Evolutionary conservation across 2,113 vertebrate species (phyloP), one percentile per base, ranked within the genome.

Genomic region (Epinephelus moara): DNA sequence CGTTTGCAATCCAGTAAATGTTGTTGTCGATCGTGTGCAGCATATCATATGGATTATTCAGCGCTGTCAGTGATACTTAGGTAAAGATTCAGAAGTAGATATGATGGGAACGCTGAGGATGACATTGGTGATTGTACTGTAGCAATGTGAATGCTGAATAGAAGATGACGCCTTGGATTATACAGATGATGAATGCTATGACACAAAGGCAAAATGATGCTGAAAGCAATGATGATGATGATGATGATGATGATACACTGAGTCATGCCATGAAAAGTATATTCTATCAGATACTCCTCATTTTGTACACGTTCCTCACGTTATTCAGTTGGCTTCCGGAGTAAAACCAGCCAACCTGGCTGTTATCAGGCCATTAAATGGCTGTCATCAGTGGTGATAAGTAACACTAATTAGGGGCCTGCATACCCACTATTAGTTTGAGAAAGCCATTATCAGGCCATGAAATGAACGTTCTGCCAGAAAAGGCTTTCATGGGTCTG

Each of bases 1-100:
- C 52, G 17, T 77, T 57, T 55, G 47, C 25, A 47, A 23, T 81
- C 60, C 76, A 75, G 64, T 72, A 80, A 87, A 80, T 61, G 18
- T 19, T 78, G 40, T 21, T 60, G 33, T 61, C 30, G 21, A 23
- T 69, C 59, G 59, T n/a, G 27, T 67, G 40, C n/a, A 62, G 15
- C 15, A 61, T 72, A 78, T 57, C 53, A 50, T 52, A 14, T 50
- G 17, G 56, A 50, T 75, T 61, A 73, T 37, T 76, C 57, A 47
- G 50, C 4, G 25, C 30, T 62, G 52, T 50, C 67, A 56, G 61
- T 40, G 45, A 83, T 3, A 45, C 49, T 21, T 23, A 72, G 47
- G 45, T 17, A 67, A 23, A 67, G 17, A 82, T 40, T 70, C 30
- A 52, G 49, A 47, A 23, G 63, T 0, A 37, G 56, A 62, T 18